Conservation (phyloP, 2,797 vertebrate genomes). For the Lacerta agilis region DNA sequence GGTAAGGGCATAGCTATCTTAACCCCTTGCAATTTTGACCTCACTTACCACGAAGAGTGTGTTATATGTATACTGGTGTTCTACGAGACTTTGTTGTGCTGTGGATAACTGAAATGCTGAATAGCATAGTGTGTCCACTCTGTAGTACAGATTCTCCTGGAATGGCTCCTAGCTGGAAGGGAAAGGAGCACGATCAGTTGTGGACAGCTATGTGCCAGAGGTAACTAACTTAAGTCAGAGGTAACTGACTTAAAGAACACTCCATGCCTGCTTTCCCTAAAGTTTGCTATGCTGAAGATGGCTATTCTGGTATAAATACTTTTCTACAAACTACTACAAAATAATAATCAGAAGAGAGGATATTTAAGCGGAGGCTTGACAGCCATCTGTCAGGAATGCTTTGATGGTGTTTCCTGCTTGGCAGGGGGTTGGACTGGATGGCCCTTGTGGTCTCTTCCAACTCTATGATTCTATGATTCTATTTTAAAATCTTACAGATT, state of each 20-base stretch:
- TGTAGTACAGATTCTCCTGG: not conserved
- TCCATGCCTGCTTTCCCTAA: not conserved
- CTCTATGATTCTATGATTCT: no score
- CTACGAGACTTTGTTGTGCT: not conserved
- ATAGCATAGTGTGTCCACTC: no score
- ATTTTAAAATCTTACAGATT: not conserved
- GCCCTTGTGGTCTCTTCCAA: no score
- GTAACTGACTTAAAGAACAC: not conserved
- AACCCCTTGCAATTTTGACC: not conserved
- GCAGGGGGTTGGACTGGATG: no score
- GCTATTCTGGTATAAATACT: not conserved
- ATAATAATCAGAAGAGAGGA: not conserved
- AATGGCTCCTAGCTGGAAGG: not conserved
- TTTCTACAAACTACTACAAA: not conserved
- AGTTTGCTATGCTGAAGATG: not conserved
- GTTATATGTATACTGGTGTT: not conserved
- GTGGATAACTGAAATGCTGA: not conserved
- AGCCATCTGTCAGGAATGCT: no score
- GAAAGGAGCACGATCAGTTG: not conserved
- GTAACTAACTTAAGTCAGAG: not conserved
- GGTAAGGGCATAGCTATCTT: constrained; percentile 81
- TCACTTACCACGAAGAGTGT: not conserved
- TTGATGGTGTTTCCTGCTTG: no score
- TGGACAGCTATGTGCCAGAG: no score
- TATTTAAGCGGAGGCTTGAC: not conserved